Percentiles rank a stretch among this genome's conserved stretches.
These are phyloP conservation scores for Hipposideros armiger DNA, from an alignment of 2,113 vertebrate genomes.

Conservation along the genomic window DNA sequence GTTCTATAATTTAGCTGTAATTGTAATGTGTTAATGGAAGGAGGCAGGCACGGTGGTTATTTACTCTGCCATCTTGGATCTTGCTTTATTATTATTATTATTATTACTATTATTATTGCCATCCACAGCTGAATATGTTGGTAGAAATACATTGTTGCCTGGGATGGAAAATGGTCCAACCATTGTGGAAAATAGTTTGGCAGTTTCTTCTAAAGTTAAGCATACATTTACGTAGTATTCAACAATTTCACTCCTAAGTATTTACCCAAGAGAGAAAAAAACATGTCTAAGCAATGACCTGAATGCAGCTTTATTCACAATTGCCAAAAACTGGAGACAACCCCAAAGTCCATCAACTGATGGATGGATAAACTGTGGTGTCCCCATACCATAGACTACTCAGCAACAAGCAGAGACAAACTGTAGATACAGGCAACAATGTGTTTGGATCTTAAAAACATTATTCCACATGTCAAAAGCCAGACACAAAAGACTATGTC, in stretches of 20 bases:
- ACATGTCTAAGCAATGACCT: too few relatives aligned
- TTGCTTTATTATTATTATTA: too few relatives aligned
- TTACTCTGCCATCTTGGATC: too few relatives aligned
- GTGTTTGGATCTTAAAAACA: not conserved
- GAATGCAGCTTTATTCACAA: too few relatives aligned
- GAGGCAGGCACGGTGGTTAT: too few relatives aligned
- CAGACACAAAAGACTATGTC: not conserved
- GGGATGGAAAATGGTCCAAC: not conserved
- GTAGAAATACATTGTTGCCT: too few relatives aligned
- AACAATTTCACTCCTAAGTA: fast-evolving
- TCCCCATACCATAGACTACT: fast-evolving
- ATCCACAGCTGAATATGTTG: not conserved
- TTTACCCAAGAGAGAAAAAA: not conserved
- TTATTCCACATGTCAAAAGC: not conserved
- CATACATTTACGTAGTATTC: fast-evolving
- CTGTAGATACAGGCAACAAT: fast-evolving
- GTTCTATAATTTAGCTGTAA: too few relatives aligned
- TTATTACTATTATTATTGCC: not conserved
- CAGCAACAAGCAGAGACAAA: fast-evolving
- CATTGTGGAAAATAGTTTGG: not conserved
- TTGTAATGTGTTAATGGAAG: too few relatives aligned
- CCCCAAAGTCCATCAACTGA: too few relatives aligned
- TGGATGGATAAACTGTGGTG: fast-evolving
- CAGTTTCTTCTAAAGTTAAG: not conserved
- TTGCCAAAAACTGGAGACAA: not conserved